Base-by-base conservation (phyloP, 2,888 invertebrate genomes). In the Aphodius sticticus region DNA sequence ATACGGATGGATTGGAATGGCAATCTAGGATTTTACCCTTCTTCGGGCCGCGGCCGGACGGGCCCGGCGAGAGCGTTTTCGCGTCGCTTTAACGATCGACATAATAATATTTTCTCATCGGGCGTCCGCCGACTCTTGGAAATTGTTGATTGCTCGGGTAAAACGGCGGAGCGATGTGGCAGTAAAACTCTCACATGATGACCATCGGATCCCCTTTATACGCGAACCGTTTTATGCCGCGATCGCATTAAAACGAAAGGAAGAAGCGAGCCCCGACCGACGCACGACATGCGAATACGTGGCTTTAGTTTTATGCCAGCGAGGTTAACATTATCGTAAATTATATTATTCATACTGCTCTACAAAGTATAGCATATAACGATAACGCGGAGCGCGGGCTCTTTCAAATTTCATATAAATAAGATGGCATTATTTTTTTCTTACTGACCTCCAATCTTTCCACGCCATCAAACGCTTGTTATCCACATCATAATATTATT, bases 181-280 rank as follows among this genome's bases (percentile, higher is more conserved):
- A 35, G 74, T 74, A 74, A 74, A 74, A 74, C 37, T 74, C 74
- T 37, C 36, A 36, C 74, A 74, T 74, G 74, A 74, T 74, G 74
- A 74, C 74, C 74, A 74, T 74, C 74, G 74, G 74, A 37, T 37
- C 37, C 26, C 36, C 37, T 74, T 74, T 53, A 53, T 53, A 53
- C 53, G 35, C 37, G 74, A 16, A 74, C 74, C 74, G 74, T 74
- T 74, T 74, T 74, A 74, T 74, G 74, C 37, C 74, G 74, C 74
- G 74, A 74, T 74, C 74, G 74, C 74, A 74, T 74, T 74, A 74
- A 74, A 74, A n/a, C 53, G 53, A 53, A 53, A 53, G 53, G 53
- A 53, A 53, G 53, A 53, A 53, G 35, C 74, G 36, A 6, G 26
- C 74, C 74, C 36, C n/a, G 74, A 74, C 74, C 74, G 74, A 36